These are phyloP conservation scores for Caenorhabditis sp. DNA, from an alignment of 2,888 invertebrate genomes.

Conservation along the genomic window DNA sequence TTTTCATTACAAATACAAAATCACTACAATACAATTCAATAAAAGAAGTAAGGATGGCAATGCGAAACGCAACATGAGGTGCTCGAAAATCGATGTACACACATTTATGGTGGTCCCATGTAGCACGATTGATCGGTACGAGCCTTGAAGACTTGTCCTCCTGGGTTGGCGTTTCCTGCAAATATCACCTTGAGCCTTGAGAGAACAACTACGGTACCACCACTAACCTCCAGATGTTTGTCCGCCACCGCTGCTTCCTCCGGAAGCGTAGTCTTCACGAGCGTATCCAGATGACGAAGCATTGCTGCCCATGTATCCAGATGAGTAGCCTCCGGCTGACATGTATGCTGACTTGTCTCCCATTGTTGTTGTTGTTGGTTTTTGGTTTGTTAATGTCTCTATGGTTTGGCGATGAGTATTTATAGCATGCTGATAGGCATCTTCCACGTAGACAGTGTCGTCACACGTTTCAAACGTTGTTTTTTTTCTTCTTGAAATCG, in stretches of 20 bases:
- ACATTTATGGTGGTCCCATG: slow-evolving; percentile 6
- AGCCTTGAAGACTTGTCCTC: slow-evolving; percentile 39
- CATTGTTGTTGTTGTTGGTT: slow-evolving; percentile 24
- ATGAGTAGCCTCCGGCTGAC: slow-evolving; percentile 34
- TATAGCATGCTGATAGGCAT: not conserved
- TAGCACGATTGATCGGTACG: slow-evolving; percentile 34
- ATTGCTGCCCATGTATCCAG: slow-evolving; percentile 37
- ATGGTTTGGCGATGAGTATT: not conserved
- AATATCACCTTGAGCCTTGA: no score
- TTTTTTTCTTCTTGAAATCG: no score
- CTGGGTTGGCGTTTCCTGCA: slow-evolving; percentile 6
- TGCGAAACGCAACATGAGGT: no score
- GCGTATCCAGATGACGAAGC: slow-evolving; percentile 33
- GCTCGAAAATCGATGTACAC: no score
- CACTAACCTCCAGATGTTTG: not conserved
- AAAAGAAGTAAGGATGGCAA: no score
- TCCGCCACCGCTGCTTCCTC: slow-evolving; percentile 16
- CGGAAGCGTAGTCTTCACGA: slow-evolving; percentile 31
- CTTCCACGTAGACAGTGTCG: not conserved
- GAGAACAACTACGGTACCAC: not conserved
- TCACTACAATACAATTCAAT: no score
- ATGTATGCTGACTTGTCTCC: slow-evolving; percentile 37
- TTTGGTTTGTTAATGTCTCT: not conserved
- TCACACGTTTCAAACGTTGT: no score
- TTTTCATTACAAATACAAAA: no score